A percentile compares a stretch with the other conserved stretches of the same genome.
Evolutionary conservation across 2,888 invertebrate genomes (phyloP).

Genomic region (Scelioninae gen. 1): DNA sequence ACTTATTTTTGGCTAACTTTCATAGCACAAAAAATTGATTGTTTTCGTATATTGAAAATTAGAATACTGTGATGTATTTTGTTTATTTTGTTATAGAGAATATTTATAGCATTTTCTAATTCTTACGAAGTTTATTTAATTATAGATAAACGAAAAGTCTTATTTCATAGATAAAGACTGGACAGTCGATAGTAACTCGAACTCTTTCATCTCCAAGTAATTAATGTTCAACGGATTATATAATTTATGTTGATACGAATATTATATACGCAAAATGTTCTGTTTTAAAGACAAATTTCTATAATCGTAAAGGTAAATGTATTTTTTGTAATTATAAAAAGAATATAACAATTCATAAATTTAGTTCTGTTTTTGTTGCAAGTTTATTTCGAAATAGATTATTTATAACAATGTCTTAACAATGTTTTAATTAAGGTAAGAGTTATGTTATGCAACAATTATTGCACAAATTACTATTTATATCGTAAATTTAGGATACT

Average conservation of each 20-base stretch:
- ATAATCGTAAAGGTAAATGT: background rate
- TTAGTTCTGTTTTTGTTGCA: no score
- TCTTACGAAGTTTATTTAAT: background rate
- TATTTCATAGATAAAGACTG: constrained; percentile 8
- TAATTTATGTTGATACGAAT: background rate
- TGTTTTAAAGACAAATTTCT: background rate
- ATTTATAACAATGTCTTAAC: no score
- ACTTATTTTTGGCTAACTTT: constrained; percentile 18
- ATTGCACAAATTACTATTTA: no score
- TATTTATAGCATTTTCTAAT: background rate
- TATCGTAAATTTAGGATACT: no score
- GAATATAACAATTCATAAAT: no score
- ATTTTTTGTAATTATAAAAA: background rate
- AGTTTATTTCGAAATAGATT: no score
- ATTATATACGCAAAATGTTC: background rate
- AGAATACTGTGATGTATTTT: background rate
- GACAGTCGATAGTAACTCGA: constrained; percentile 13
- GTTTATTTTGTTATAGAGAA: background rate
- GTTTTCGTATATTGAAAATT: no score
- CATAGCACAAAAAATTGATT: background rate
- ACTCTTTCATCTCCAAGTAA: background rate
- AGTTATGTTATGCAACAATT: no score
- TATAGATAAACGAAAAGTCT: background rate
- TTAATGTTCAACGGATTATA: background rate
- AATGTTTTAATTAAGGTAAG: no score